A percentile compares a stretch with the other conserved stretches of the same genome.
These are phyloP conservation scores for Pogona vitticeps DNA, from an alignment of 2,113 vertebrate species.

Conservation along the genomic window DNA sequence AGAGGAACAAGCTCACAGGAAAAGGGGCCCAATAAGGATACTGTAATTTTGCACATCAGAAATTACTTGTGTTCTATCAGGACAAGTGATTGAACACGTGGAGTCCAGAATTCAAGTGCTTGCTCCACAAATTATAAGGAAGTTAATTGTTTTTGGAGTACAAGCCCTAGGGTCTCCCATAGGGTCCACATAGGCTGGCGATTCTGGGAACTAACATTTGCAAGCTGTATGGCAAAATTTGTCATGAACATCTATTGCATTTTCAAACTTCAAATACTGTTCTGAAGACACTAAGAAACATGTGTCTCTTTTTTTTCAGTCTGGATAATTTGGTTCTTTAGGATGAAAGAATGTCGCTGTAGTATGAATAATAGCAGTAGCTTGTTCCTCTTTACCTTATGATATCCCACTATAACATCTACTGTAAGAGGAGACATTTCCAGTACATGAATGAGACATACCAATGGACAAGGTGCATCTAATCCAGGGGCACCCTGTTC, in stretches of 20 bases:
- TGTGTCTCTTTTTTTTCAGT: neutral
- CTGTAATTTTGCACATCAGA: neutral
- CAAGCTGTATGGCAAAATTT: neutral
- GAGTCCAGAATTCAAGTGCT: neutral
- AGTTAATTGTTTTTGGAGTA: neutral
- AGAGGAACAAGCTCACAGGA: conserved; percentile 75
- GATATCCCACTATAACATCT: conserved; percentile 57
- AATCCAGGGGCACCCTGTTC: conserved; percentile 99
- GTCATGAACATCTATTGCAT: neutral
- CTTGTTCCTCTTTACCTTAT: conserved; percentile 77
- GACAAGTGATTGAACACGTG: neutral
- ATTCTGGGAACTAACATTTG: neutral
- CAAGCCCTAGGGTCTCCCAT: neutral
- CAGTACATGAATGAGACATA: conserved; percentile 86
- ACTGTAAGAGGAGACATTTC: conserved; percentile 65
- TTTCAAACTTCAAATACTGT: neutral
- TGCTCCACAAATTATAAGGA: neutral
- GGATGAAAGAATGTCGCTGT: neutral
- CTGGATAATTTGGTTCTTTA: neutral
- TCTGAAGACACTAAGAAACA: neutral
- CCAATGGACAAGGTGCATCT: conserved; percentile 99
- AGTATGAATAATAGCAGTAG: conserved; percentile 30
- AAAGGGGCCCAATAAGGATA: neutral
- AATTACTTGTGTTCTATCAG: neutral
- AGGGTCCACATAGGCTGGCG: no score